Conservation (phyloP, 2,888 invertebrate species). For the Crepidodera aurea region DNA sequence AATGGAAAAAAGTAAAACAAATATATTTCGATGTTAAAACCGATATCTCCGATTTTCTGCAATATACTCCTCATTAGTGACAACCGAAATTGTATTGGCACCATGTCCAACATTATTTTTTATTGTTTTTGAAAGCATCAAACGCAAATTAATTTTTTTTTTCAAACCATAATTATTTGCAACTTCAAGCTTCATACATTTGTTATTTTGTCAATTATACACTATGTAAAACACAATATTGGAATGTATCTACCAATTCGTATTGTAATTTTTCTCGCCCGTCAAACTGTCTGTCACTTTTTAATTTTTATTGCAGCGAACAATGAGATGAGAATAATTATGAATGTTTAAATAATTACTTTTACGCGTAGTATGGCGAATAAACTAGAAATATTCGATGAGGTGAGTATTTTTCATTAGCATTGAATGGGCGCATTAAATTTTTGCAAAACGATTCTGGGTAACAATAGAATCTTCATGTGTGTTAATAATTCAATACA, state of each 20-base stretch:
- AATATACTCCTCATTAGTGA: neutral
- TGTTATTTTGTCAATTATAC: conserved; percentile 7
- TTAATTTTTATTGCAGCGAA: neutral
- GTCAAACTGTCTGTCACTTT: conserved; percentile 11
- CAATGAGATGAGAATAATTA: conserved; percentile 14
- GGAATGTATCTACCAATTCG: conserved; percentile 12
- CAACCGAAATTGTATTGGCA: neutral
- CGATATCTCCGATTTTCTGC: too few relatives aligned
- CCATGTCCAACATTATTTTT: neutral
- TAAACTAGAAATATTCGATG: neutral
- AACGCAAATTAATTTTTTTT: neutral
- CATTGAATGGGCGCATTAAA: conserved; percentile 2
- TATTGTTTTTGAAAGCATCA: neutral
- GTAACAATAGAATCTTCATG: neutral
- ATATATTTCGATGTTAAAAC: too few relatives aligned
- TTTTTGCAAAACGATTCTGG: neutral
- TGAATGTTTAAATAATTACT: conserved; percentile 11
- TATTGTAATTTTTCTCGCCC: conserved; percentile 13
- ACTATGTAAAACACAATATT: conserved; percentile 2
- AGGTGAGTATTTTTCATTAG: conserved; percentile 1
- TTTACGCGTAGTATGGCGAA: conserved; percentile 3
- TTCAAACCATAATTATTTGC: conserved; percentile 1
- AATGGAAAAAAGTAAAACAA: too few relatives aligned
- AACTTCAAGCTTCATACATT: neutral
- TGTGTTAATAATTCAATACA: too few relatives aligned